Evolutionary conservation across 2,113 vertebrate genomes (phyloP).

Genomic region (Parotia lawesii): DNA sequence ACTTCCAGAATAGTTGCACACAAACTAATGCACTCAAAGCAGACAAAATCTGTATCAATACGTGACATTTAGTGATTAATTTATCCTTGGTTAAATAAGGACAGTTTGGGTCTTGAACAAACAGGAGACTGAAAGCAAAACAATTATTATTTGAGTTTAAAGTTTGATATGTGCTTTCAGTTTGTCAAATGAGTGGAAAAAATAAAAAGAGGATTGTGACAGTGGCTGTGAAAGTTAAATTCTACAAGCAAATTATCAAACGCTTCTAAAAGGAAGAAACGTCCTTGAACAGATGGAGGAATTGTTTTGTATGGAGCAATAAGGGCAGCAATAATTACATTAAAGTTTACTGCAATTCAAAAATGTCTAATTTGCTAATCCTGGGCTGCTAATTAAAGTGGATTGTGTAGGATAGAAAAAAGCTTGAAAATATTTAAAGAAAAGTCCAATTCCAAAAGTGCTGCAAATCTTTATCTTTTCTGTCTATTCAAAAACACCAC

Average conservation of each 20-base stretch:
- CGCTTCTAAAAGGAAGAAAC: background rate
- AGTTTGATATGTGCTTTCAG: background rate
- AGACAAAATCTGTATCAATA: background rate
- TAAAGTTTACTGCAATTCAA: background rate
- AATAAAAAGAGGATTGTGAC: background rate
- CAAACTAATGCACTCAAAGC: background rate
- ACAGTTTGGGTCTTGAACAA: background rate
- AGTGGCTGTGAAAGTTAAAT: background rate
- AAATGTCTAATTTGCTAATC: background rate
- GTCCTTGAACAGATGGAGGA: background rate
- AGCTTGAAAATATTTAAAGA: background rate
- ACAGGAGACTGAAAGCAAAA: background rate
- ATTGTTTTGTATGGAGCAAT: background rate
- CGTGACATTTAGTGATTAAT: background rate
- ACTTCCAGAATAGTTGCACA: background rate
- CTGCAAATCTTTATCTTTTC: background rate
- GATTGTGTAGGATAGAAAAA: rapidly evolving
- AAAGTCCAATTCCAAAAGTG: background rate
- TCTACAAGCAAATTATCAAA: background rate
- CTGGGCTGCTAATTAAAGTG: background rate
- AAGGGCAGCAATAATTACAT: background rate
- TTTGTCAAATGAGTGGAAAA: background rate
- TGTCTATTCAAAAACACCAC: background rate
- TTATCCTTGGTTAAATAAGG: background rate
- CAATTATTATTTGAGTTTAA: background rate